These are phyloP conservation scores for Albula goreensis DNA, from an alignment of 2,113 vertebrate genomes.

Conservation along the genomic window DNA sequence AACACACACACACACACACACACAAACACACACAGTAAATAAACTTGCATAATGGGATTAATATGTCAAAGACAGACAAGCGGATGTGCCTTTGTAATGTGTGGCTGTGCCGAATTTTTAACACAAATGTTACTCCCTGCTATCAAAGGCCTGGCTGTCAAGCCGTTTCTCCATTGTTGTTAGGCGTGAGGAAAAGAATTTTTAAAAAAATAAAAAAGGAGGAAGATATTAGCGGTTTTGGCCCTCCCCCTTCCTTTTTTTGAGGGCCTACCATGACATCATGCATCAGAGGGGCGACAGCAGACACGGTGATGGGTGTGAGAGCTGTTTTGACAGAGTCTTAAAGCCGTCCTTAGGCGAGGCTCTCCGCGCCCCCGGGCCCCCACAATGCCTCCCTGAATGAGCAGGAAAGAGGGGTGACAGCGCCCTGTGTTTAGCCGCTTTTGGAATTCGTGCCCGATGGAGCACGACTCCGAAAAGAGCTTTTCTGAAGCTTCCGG, in stretches of 20 bases:
- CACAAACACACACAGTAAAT: constrained; percentile 19
- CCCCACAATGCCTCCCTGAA: constrained; percentile 67
- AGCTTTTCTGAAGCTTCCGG: constrained; percentile 42
- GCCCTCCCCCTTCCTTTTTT: constrained; percentile 29
- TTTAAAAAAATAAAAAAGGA: not conserved
- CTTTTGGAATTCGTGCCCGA: constrained; percentile 73
- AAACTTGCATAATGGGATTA: constrained; percentile 29
- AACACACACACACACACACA: constrained; percentile 5
- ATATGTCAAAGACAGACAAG: constrained; percentile 25
- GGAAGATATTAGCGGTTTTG: not conserved
- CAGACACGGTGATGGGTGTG: constrained; percentile 37
- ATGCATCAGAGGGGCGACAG: constrained; percentile 39
- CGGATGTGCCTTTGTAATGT: constrained; percentile 30
- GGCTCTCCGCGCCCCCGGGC: constrained; percentile 59
- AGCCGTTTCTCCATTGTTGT: not conserved
- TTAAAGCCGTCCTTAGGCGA: constrained; percentile 34
- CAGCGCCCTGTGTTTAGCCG: constrained; percentile 75
- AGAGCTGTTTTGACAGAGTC: constrained; percentile 61
- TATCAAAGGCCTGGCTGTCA: not conserved
- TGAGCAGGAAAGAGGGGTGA: constrained; percentile 68
- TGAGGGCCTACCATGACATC: constrained; percentile 38
- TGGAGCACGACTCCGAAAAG: constrained; percentile 26
- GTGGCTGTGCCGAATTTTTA: constrained; percentile 27
- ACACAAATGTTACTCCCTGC: constrained; percentile 8
- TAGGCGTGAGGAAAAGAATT: not conserved